Evolutionary conservation across 2,888 invertebrate species (phyloP).

Genomic region (Melitaea athalia): DNA sequence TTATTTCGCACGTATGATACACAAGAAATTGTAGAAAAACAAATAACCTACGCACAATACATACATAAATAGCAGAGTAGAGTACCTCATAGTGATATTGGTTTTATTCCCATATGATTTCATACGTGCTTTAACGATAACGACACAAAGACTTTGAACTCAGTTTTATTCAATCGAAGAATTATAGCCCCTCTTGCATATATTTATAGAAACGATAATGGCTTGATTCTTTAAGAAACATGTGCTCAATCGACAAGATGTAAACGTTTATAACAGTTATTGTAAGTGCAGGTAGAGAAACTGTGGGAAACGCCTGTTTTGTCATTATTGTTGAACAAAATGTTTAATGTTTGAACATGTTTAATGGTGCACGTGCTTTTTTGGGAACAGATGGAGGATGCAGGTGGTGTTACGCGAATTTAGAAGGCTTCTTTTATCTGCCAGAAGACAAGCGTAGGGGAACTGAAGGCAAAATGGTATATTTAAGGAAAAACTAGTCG

Average conservation of each 20-base stretch:
- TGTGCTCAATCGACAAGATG: neutral
- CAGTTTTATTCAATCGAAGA: neutral
- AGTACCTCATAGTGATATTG: slow-evolving; percentile 2
- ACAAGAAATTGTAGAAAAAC: too few relatives aligned
- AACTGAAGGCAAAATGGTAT: too few relatives aligned
- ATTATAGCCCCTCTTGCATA: neutral
- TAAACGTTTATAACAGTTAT: slow-evolving; percentile 12
- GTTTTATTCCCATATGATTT: slow-evolving; percentile 3
- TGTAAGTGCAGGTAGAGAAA: slow-evolving; percentile 53
- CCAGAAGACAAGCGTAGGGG: neutral
- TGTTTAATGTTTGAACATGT: slow-evolving; percentile 43
- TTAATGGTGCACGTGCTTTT: slow-evolving; percentile 34
- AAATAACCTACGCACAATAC: too few relatives aligned
- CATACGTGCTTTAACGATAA: slow-evolving; percentile 6
- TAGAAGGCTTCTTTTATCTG: slow-evolving; percentile 7
- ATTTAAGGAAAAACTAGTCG: too few relatives aligned
- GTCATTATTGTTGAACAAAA: slow-evolving; percentile 39
- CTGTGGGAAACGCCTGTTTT: slow-evolving; percentile 55
- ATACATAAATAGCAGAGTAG: neutral
- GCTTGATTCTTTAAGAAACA: slow-evolving; percentile 2
- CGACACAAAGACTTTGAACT: slow-evolving; percentile 1
- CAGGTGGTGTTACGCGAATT: slow-evolving; percentile 32
- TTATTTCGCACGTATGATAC: too few relatives aligned
- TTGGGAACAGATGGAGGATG: slow-evolving; percentile 35
- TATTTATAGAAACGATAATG: slow-evolving; percentile 1